Base-by-base conservation (phyloP, 2,888 invertebrate species). In the Lasioglossum zephyrum region DNA sequence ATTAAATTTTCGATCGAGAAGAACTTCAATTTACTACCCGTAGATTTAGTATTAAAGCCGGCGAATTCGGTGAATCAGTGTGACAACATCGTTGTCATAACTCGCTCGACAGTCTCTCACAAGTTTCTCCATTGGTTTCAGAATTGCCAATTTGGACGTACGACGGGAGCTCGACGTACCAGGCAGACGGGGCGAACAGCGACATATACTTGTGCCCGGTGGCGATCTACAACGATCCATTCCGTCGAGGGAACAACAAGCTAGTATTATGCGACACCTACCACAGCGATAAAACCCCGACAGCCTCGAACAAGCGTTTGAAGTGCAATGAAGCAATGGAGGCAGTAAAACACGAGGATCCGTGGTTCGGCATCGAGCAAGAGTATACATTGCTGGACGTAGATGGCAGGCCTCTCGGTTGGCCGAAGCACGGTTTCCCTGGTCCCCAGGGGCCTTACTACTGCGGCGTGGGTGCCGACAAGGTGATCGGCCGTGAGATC, bases 401-500 rank as follows among this genome's bases (percentile, higher is more conserved):
- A 85, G 98, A 98, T 94, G 96, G 97, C 69, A 96, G 98, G 94
- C 99, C 99, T 70, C 97, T 98, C 92, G 99, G 99, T 53, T 99
- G 99, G 99, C 98, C 99, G 69, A 98, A 98, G 92, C 98, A 98
- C 93, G 99, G 99, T 74, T 98, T 97, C 95, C 99, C 99, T 0
- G 98, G 98, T 78, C 98, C 98, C n/a, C 98, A 99, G 95, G 99
- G 99, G 2, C 99, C 99, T 2, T 99, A 99, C 96, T 99, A 99
- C 95, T 99, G 99, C 95, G 99, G 99, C 73, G 99, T 99, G 9
- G 99, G 99, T 9, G 98, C 99, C 79, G 97, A 98, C 95, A 98
- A 98, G 95, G 95, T 99, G 11, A 99, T 98, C 95, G 99, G 99
- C 18, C 97, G 99, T 77, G 99, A 99, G 95, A 97, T 99, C 87